Conservation (phyloP, 2,113 vertebrate genomes). For the Atrichornis clamosus region DNA sequence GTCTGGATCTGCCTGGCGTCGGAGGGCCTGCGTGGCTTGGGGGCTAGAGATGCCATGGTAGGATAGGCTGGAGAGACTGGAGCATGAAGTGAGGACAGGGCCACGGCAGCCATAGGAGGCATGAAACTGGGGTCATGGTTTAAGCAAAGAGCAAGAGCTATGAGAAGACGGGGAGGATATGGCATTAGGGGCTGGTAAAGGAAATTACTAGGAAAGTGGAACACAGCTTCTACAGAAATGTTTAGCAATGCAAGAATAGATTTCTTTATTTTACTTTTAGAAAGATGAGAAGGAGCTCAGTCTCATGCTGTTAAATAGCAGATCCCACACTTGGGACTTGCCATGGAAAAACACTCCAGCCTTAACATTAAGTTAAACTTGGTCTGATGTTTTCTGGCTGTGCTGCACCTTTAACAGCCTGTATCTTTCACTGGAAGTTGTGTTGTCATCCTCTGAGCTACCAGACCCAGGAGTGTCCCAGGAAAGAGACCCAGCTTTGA, state of each 20-base stretch:
- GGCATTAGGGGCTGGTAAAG: not conserved
- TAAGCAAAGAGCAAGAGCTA: not conserved
- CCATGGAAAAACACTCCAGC: not conserved
- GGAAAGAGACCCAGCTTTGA: not conserved
- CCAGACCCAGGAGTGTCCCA: not conserved
- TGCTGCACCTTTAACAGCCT: not conserved
- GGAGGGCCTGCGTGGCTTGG: not conserved
- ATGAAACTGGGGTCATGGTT: not conserved
- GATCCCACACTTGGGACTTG: not conserved
- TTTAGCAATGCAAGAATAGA: not conserved
- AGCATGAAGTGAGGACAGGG: not conserved
- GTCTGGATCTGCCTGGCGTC: not conserved
- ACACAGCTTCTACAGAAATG: not conserved
- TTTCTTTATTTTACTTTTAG: not conserved
- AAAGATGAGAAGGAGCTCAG: not conserved
- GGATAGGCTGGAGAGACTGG: not conserved
- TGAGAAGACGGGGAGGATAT: not conserved
- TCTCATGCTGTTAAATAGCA: not conserved
- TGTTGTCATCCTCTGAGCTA: rapidly evolving
- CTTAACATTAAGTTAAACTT: not conserved
- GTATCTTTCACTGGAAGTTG: not conserved
- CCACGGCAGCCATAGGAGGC: not conserved
- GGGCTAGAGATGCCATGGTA: rapidly evolving
- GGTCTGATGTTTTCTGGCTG: not conserved
- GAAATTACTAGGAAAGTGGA: not conserved